A percentile compares a stretch with the other conserved stretches of the same genome.
Evolutionary conservation across 2,888 invertebrate species (phyloP).

Genomic region (Agelastica alni): DNA sequence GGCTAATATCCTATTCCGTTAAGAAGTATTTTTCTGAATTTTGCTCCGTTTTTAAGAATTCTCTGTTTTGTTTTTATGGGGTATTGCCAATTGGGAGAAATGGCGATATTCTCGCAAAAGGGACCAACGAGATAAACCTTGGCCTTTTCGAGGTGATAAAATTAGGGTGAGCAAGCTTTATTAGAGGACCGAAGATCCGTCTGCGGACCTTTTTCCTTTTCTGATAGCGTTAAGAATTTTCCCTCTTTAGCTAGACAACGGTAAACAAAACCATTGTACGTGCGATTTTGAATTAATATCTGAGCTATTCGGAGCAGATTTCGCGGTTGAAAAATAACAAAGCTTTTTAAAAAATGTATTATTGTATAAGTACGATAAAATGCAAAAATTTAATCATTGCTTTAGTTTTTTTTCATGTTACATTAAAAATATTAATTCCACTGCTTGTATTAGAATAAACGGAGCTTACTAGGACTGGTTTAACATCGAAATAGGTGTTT

Average conservation of each 20-base stretch:
- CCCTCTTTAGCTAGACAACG: constrained; percentile 21
- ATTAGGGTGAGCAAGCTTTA: constrained; percentile 20
- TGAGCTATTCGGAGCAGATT: constrained; percentile 12
- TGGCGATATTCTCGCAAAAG: constrained; percentile 13
- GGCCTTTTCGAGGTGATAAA: constrained; percentile 20
- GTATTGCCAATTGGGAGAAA: constrained; percentile 13
- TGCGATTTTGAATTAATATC: constrained; percentile 20
- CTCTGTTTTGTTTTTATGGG: constrained; percentile 10
- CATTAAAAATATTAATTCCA: too few species aligned
- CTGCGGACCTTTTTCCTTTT: constrained; percentile 19
- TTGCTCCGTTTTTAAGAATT: constrained; percentile 1
- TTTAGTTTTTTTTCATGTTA: too few species aligned
- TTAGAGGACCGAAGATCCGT: constrained; percentile 19
- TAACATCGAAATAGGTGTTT: too few species aligned
- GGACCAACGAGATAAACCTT: constrained; percentile 20
- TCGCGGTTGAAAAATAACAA: too few species aligned
- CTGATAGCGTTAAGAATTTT: constrained; percentile 23
- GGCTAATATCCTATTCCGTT: too few species aligned
- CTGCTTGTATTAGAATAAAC: too few species aligned
- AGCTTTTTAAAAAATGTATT: too few species aligned
- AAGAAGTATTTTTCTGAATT: too few species aligned
- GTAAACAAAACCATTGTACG: constrained; percentile 23
- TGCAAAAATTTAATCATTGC: too few species aligned
- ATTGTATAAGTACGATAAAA: too few species aligned
- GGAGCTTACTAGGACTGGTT: too few species aligned